Base-by-base conservation (phyloP, 2,888 invertebrate genomes). In the Eupithecia inturbata region DNA sequence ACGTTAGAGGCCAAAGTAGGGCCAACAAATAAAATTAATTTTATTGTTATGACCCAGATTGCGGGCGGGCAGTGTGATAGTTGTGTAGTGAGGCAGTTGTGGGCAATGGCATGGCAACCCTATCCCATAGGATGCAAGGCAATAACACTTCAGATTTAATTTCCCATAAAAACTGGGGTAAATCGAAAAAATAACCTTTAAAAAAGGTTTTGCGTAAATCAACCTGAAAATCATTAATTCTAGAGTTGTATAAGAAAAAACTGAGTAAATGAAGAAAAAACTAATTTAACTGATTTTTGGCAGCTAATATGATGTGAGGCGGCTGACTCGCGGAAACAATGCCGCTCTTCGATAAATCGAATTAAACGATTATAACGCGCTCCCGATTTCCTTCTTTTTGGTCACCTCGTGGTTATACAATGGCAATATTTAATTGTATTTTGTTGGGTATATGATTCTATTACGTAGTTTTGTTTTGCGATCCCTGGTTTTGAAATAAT, bases 141-240 rank as follows among this genome's bases (percentile, higher is more conserved):
- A 84, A 84, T 86, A 85, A 85, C 83, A 80, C 80, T 70, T 74
- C 77, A 73, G 79, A 79, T 83, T 88, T 87, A 86, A 87, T 87
- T 85, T 85, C 82, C 80, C 81, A 84, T 81, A 82, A 64, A 33
- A 64, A 64, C 33, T 64, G 36, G 22, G 12, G 1, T 57, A 57
- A 14, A 57, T 57, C 14, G 57, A 57, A 57, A 57, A 14, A 53
- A 53, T 22, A 53, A 53, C 57, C 57, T 26, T 26, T 57, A 57
- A 57, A 57, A 53, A 57, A 26, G 57, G 57, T 57, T 12, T 26
- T 22, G 22, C 22, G 14, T 57, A 26, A 57, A 57, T 57, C 57
- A 57, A 57, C 26, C 22, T 26, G 22, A 26, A 26, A 22, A 57
- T 14, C 57, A 26, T 26, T 57, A 26, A 53, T 22, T 53, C 22